phyloP scores from a whole-genome alignment of 2,113 vertebrate species.

The Oreotragus oreotragus region DNA sequence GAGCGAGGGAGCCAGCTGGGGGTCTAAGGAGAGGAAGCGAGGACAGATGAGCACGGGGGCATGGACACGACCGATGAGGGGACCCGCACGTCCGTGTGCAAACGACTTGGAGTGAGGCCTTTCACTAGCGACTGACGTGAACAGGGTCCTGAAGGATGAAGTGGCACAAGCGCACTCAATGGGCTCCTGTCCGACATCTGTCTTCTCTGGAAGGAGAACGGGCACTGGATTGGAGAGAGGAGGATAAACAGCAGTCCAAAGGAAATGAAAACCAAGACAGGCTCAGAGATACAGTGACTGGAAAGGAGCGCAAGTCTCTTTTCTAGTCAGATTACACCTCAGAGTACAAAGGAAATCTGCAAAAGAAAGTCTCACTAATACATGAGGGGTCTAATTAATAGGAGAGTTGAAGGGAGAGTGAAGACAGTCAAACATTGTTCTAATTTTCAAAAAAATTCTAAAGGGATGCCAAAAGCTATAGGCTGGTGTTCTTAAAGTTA shows the following conservation, averaged over 20 bases:
- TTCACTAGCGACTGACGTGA: not conserved
- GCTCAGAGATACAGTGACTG: not conserved
- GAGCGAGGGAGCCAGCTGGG: not conserved
- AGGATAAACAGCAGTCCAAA: not conserved
- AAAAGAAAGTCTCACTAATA: not conserved
- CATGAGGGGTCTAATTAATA: not conserved
- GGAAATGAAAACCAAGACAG: not conserved
- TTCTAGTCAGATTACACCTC: not conserved
- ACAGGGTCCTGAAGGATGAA: not conserved
- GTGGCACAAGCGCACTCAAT: not conserved
- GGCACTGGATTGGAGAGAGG: not conserved
- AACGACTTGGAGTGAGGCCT: not conserved
- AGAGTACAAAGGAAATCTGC: not conserved
- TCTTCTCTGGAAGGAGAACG: not conserved
- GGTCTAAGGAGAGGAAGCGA: not conserved
- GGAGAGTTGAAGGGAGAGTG: not conserved
- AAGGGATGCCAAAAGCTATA: slow-evolving; percentile 40
- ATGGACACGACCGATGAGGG: fast-evolving
- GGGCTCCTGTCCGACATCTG: not conserved
- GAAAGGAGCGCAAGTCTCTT: not conserved
- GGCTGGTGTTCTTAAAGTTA: not conserved
- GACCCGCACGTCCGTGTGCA: not conserved
- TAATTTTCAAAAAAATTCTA: not conserved
- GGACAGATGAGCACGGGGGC: not conserved
- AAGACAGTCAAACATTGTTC: slow-evolving; percentile 32